Percentiles rank a stretch among this genome's conserved stretches.
phyloP scores from a whole-genome alignment of 2,797 vertebrate genomes.

The Eulemur rubriventer region DNA sequence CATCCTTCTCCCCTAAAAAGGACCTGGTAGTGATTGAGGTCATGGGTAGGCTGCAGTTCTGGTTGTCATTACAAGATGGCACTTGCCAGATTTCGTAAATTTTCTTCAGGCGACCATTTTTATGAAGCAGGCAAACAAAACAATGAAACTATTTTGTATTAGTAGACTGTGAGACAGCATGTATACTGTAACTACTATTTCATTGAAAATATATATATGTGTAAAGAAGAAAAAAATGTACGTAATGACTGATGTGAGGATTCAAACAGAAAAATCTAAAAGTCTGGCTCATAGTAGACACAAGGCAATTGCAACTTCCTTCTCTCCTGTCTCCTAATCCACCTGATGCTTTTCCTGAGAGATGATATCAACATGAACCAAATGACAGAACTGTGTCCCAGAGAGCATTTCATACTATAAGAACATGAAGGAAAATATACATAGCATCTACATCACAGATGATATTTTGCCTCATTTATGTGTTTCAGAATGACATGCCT shows the following conservation, averaged over 20 bases:
- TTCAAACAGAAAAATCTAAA: conserved; percentile 41
- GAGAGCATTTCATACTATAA: neutral
- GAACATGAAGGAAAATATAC: neutral
- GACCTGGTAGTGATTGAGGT: neutral
- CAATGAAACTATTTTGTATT: conserved; percentile 35
- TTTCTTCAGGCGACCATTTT: conserved; percentile 47
- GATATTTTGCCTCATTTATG: conserved; percentile 24
- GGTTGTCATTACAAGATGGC: conserved; percentile 32
- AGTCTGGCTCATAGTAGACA: neutral
- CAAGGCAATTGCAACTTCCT: conserved; percentile 17
- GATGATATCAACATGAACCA: conserved; percentile 9
- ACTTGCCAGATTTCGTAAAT: neutral
- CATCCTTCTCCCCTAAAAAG: neutral
- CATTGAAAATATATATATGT: neutral
- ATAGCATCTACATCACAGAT: neutral
- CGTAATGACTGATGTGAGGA: neutral
- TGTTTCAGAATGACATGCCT: conserved; percentile 7
- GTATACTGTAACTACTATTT: neutral
- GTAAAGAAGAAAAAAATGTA: conserved; percentile 16
- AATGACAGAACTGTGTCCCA: neutral
- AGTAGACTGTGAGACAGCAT: neutral
- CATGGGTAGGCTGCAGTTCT: neutral
- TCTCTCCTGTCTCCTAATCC: neutral
- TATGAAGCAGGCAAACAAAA: conserved; percentile 11
- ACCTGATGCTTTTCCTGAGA: neutral